phyloP scores from a whole-genome alignment of 2,797 vertebrate genomes.

The Siniperca undulata region DNA sequence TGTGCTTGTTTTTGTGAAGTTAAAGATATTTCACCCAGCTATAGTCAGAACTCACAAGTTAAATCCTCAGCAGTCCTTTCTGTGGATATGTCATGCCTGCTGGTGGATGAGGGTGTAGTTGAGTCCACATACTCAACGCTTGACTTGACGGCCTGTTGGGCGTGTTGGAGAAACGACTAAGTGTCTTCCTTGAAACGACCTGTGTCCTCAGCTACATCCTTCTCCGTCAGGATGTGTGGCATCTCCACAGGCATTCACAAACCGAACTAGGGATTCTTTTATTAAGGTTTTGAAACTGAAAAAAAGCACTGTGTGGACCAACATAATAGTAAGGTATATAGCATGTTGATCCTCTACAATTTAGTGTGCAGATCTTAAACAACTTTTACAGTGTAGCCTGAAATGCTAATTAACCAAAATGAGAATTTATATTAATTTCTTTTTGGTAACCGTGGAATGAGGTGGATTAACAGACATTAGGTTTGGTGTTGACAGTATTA shows the following conservation, averaged over 20 bases:
- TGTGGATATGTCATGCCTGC: neutral
- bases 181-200: no score
- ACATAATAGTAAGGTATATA: neutral
- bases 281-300: neutral
- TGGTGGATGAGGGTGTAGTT: neutral
- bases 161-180: neutral
- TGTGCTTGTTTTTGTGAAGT: neutral
- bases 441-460: neutral
- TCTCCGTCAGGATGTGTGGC: neutral
- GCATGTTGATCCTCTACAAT: conserved; percentile 8
- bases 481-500: conserved; percentile 19
- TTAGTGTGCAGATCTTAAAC: neutral
- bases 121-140: neutral
- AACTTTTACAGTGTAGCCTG: conserved; percentile 3
- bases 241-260: neutral
- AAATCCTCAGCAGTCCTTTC: conserved; percentile 1
- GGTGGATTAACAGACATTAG: neutral
- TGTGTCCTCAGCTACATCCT: neutral
- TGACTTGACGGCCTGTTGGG: neutral
- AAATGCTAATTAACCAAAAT: conserved; percentile 21
- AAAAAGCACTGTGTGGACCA: neutral
- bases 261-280: neutral
- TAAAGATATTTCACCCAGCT: neutral
- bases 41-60: neutral
- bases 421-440: neutral